phyloP scores from a whole-genome alignment of 37 sponge, comb jelly and placozoan species.

The Chondrilla cf. caribensis region DNA sequence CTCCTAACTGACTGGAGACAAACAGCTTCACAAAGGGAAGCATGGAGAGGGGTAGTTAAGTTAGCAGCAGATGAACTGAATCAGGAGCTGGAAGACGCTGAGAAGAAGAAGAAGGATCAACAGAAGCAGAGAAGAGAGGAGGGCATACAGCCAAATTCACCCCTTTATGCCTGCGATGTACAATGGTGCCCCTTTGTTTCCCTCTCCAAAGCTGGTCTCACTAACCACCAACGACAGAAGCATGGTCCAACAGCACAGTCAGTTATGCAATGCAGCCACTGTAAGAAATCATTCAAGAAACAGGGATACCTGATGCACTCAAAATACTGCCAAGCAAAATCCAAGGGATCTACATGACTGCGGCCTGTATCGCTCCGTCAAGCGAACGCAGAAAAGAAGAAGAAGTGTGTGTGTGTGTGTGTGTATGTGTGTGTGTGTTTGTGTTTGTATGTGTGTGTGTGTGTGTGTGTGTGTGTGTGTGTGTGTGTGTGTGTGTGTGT shows the following conservation, averaged over 20 bases:
- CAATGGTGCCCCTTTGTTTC: background rate
- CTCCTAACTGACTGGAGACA: background rate
- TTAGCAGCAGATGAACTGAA: background rate
- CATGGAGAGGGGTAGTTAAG: background rate
- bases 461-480: conserved; percentile 22
- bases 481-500: conserved; percentile 22
- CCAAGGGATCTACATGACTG: background rate
- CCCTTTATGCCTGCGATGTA: background rate
- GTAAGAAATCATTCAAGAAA: background rate
- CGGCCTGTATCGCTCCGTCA: background rate
- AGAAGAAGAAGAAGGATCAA: background rate
- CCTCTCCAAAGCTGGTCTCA: background rate
- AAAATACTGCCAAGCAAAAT: background rate
- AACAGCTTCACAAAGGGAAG: background rate
- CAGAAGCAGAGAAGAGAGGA: background rate
- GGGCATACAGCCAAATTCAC: background rate
- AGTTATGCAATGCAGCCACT: background rate
- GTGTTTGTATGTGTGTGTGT: conserved; percentile 10
- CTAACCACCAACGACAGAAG: conserved; percentile 2
- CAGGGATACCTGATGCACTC: background rate
- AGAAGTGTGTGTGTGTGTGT: background rate
- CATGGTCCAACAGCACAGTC: background rate
- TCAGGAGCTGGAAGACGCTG: background rate
- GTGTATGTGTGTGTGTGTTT: conserved; percentile 1
- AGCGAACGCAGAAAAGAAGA: conserved; percentile 6